A percentile compares a stretch with the other conserved stretches of the same genome.
Evolutionary conservation across 2,888 invertebrate species (phyloP).

Genomic region (Ecliptopera silaceata): DNA sequence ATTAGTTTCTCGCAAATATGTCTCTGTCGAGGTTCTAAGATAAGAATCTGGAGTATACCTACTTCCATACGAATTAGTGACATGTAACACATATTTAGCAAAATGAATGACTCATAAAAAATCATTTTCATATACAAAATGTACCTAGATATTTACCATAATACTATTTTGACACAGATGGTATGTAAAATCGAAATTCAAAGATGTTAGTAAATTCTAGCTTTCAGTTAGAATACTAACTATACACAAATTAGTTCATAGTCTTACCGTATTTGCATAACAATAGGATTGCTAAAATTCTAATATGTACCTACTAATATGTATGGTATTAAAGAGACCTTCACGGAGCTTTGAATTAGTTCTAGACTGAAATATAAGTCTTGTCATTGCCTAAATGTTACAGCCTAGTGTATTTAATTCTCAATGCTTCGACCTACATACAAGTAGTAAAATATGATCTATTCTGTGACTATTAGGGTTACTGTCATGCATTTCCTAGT

Average conservation of each 20-base stretch:
- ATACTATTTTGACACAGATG: background rate
- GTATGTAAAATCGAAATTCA: background rate
- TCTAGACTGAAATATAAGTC: background rate
- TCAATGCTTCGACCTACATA: background rate
- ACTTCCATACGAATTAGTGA: background rate
- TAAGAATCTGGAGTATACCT: background rate
- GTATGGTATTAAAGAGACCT: constrained; percentile 17
- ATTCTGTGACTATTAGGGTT: too few relatives aligned
- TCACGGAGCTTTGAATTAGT: constrained; percentile 16
- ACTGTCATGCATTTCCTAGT: too few relatives aligned
- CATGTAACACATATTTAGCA: background rate
- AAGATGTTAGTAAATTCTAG: background rate
- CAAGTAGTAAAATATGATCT: background rate
- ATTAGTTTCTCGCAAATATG: too few relatives aligned
- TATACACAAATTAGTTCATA: constrained; percentile 10
- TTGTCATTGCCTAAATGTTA: background rate
- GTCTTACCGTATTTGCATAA: constrained; percentile 18
- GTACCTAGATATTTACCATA: background rate
- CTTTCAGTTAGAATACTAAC: background rate
- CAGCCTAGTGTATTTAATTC: background rate
- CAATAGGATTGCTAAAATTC: constrained; percentile 14
- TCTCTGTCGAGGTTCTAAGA: too few relatives aligned
- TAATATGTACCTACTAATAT: background rate
- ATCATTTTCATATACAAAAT: background rate
- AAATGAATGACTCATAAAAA: background rate